Evolutionary conservation across 2,113 vertebrate species (phyloP), one percentile per base, ranked within the genome.

Genomic region (Desmodus rotundus): DNA sequence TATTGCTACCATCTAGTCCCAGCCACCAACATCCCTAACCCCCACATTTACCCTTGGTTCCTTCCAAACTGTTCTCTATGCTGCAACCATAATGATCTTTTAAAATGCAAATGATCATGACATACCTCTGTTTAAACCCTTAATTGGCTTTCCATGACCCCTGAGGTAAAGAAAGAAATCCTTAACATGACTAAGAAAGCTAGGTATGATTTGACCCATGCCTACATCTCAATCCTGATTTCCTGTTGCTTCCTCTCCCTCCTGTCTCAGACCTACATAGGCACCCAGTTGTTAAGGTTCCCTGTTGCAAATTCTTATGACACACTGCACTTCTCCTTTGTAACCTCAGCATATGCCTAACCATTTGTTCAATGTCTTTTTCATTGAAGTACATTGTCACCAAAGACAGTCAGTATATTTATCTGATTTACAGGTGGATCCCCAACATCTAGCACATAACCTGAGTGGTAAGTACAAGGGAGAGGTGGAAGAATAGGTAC

Each of bases 1-100:
- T 61, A 22, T 16, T 78, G 10, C 14, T 76, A 94, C 50, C 65
- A 67, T 16, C 20, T 24, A 54, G 22, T 84, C 45, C 65, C 76
- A 88, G n/a, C 14, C 70, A 50, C 38, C 22, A 78, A n/a, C 36
- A 87, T 36, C 58, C 89, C 38, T 72, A 65, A 26, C 28, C 43
- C 20, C 41, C 7, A 90, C 20, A 87, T 68, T n/a, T 41, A 70
- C n/a, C 76, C 41, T 70, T 68, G 19, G 28, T 74, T 92, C 63
- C 82, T 89, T 74, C 17, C 65, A 95, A 93, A 88, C 52, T 89
- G 89, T 74, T 78, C 33, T 77, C 47, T 81, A 50, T 11, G 81
- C 9, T 68, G 5, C 50, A 81, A 14, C 15, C 58, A 87, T 20
- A 74, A 26, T 88, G 47, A 92, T 78, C 77, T 70, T 88, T 77